Base-by-base conservation (phyloP, 2,888 invertebrate species). In the Ceratothoa steindachneri region DNA sequence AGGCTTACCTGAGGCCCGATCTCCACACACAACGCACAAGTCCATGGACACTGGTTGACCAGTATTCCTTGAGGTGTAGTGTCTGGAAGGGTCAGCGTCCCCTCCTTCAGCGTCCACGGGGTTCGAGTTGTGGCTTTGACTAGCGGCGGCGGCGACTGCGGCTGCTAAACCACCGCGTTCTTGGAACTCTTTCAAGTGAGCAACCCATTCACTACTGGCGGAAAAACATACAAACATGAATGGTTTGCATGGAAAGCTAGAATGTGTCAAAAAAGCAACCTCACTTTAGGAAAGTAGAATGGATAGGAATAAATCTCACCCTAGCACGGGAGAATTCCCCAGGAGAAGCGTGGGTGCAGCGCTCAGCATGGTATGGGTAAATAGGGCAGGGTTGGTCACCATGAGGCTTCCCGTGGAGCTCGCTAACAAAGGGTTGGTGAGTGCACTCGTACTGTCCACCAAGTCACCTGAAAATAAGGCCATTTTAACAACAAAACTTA, bases 21-120 rank as follows among this genome's bases (percentile, higher is more conserved):
- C 97, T 0, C 97, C 97, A 83, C 97, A 97, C 29, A 97, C 97
- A 22, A 97, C 91, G 85, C 97, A 97, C 69, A 95, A 87, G 85
- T 97, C 96, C 81, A 91, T 85, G 0, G 90, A 89, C 3, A 91
- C 86, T 55, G 73, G 71, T 28, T 73, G 75, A 22, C 79, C 79
- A 1, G 76, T 76, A 29, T 74, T 79, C 28, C 79, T 69, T 22
- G 73, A 76, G n/a, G 79, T 76, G 72, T 79, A 79, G 66, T 74
- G 72, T 41, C 68, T 68, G 12, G 74, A 74, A n/a, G 28, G 69
- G 51, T 70, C 74, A 29, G 69, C 51, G 29, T 74, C 80, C 19
- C 72, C 30, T 5, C 67, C 74, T n/a, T 74, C 76, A 12, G 72
- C 29, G 65, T 70, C 79, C 53, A 70, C 72, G 30, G 72, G 72